A percentile compares a stretch with the other conserved stretches of the same genome.
These are phyloP conservation scores for Lepidocyrtinus sp. DNA, from an alignment of 2,888 invertebrate species.

Conservation along the genomic window DNA sequence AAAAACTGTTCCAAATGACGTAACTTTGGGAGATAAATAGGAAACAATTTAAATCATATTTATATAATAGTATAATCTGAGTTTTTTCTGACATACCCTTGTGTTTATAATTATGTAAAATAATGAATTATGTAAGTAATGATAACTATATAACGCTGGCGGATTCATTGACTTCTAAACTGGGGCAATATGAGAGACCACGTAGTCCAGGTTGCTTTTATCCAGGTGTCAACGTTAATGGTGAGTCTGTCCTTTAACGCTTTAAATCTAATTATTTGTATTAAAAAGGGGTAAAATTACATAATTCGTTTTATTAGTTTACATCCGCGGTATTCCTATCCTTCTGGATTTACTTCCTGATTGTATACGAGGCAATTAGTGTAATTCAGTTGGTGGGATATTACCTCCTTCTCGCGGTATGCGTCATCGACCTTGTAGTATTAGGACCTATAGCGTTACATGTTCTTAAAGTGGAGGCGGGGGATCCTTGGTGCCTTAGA, in stretches of 20 bases:
- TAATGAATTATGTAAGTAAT: not conserved
- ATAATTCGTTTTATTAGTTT: slow-evolving; percentile 24
- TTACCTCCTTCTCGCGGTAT: slow-evolving; percentile 17
- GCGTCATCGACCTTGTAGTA: slow-evolving; percentile 23
- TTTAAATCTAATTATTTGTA: not conserved
- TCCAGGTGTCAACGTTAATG: slow-evolving; percentile 36
- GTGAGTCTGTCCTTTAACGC: not conserved
- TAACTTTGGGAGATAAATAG: not conserved
- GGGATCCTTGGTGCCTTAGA: not conserved
- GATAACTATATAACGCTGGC: not conserved
- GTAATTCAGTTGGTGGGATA: slow-evolving; percentile 4
- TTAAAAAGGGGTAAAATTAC: not conserved
- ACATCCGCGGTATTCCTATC: slow-evolving; percentile 12
- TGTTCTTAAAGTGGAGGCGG: slow-evolving; percentile 4
- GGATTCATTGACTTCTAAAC: not conserved
- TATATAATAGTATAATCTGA: not conserved
- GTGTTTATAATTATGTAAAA: not conserved
- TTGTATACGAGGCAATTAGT: slow-evolving; percentile 30
- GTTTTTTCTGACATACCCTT: not conserved
- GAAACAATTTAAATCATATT: not conserved
- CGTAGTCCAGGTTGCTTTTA: slow-evolving; percentile 21
- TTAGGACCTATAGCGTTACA: slow-evolving; percentile 5
- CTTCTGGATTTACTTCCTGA: slow-evolving; percentile 42
- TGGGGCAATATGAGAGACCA: not conserved
- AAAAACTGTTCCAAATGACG: not conserved